Percentiles rank a stretch among this genome's conserved stretches.
These are phyloP conservation scores for Harpalus rufipes DNA, from an alignment of 2,888 invertebrate species.

Conservation along the genomic window DNA sequence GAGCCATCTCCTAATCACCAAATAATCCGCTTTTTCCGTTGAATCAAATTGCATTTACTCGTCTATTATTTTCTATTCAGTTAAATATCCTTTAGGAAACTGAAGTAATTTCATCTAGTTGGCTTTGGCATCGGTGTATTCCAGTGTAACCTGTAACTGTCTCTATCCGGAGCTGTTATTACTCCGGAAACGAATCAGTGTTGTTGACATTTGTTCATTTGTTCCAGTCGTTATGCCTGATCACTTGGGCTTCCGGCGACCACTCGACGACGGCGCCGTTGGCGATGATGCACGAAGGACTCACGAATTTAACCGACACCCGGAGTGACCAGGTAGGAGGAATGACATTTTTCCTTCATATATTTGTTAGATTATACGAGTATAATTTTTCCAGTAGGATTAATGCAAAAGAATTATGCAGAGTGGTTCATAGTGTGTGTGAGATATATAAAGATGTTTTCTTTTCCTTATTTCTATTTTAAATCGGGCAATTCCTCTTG, in stretches of 20 bases:
- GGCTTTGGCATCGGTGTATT: background rate
- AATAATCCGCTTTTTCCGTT: background rate
- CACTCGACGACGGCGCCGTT: conserved; percentile 30
- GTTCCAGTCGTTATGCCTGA: conserved; percentile 58
- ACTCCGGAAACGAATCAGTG: conserved; percentile 45
- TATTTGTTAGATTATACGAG: background rate
- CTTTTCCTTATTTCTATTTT: no score
- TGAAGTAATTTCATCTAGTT: conserved; percentile 11
- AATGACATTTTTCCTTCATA: background rate
- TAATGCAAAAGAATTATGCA: no score
- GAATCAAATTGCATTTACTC: background rate
- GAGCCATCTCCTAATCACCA: no score
- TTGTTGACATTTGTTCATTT: conserved; percentile 51
- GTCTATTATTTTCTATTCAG: background rate
- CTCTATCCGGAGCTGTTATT: conserved; percentile 23
- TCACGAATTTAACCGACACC: conserved; percentile 47
- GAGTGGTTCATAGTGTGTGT: no score
- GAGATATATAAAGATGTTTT: no score
- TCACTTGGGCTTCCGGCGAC: conserved; percentile 60
- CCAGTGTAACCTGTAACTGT: conserved; percentile 4
- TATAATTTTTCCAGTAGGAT: no score
- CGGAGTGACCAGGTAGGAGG: conserved; percentile 56
- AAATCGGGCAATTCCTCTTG: background rate
- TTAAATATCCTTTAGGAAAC: background rate
- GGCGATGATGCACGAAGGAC: conserved; percentile 31